These are phyloP conservation scores for Alviniconcha marisindica DNA, from an alignment of 1,140 invertebrate species.

Conservation along the genomic window DNA sequence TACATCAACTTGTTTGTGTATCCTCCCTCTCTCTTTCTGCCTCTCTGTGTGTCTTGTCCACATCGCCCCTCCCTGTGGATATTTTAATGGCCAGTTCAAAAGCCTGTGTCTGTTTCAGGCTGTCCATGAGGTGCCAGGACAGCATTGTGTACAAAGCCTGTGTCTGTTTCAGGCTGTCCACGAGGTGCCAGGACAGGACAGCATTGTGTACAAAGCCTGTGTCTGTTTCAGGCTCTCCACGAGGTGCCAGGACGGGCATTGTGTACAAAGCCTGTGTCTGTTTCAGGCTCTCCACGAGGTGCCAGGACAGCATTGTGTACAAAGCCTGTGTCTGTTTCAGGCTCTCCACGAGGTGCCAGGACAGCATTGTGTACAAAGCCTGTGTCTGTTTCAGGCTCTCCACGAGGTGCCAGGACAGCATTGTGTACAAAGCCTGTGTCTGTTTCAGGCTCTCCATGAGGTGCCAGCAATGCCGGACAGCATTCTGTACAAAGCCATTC, in stretches of 20 bases:
- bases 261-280: slow-evolving; percentile 82
- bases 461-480: slow-evolving; percentile 77
- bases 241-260: slow-evolving; percentile 79
- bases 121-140: too few species aligned
- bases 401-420: too few species aligned
- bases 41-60: too few species aligned
- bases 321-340: not conserved
- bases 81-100: too few species aligned
- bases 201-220: slow-evolving; percentile 82
- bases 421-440: slow-evolving; percentile 1
- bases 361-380: too few species aligned
- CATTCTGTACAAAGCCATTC: slow-evolving; percentile 86
- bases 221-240: slow-evolving; percentile 78
- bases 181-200: slow-evolving; percentile 77
- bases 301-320: slow-evolving; percentile 79
- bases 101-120: not conserved
- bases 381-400: not conserved
- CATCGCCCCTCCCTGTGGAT: too few species aligned
- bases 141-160: not conserved
- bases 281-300: slow-evolving; percentile 80
- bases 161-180: slow-evolving; percentile 78
- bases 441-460: slow-evolving; percentile 80
- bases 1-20: too few species aligned
- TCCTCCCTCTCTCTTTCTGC: too few species aligned
- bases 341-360: too few species aligned